Percentiles rank a stretch among this genome's conserved stretches.
phyloP scores from a whole-genome alignment of 2,113 vertebrate genomes.

The Danionella cerebrum region DNA sequence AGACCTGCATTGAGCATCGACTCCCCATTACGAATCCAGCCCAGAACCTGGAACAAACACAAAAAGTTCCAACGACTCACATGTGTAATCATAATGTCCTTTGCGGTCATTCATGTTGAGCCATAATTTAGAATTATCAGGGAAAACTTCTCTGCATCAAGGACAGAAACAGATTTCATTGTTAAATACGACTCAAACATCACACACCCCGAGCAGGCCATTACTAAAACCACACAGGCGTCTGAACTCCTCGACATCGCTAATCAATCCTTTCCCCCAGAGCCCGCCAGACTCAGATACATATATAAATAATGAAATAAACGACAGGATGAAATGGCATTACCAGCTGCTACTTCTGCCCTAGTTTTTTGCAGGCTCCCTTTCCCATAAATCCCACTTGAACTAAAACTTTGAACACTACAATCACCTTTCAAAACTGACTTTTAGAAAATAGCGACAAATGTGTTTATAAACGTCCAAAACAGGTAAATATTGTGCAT shows the following conservation, averaged over 20 bases:
- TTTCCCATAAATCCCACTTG: constrained; percentile 11
- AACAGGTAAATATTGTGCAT: no score
- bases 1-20: constrained; percentile 95
- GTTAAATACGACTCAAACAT: no score
- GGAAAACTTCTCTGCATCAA: no score
- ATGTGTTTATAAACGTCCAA: no score
- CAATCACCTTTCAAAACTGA: background rate
- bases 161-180: no score
- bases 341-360: constrained; percentile 31
- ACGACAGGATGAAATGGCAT: constrained; percentile 25
- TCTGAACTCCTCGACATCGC: background rate
- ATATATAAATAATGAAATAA: constrained; percentile 26
- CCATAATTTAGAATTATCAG: no score
- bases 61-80: no score
- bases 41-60: constrained; percentile 23
- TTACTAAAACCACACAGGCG: background rate
- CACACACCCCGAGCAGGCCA: background rate
- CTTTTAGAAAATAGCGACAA: no score
- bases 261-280: background rate
- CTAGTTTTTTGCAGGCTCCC: constrained; percentile 9
- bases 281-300: background rate
- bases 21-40: constrained; percentile 95
- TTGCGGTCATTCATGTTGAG: no score
- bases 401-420: no score
- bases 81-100: no score